Evolutionary conservation across 30 jellyfish, hydroid and myxozoan genomes (phyloP), one percentile per base, ranked within the genome.

Genomic region (Hydra vulgaris): DNA sequence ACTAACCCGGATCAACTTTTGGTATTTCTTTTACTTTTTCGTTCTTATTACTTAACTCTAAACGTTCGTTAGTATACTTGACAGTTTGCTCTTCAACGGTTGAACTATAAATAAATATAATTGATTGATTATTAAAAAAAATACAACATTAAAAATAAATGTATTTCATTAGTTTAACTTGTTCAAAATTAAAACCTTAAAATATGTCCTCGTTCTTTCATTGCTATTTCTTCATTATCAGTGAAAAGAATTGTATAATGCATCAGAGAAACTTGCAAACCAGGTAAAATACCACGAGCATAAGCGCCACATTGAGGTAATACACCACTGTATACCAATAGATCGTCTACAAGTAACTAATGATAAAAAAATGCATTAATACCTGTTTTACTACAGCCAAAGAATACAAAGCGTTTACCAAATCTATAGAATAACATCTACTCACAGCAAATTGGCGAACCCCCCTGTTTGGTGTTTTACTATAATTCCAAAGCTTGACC

Each of bases 401-500:
- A 54, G 83, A 74, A 70, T 66, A 1, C 26, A 66, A 17, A 1
- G 27, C 17, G 25, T 54, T 68, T 15, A 20, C 85, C 24, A n/a
- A 54, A 17, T 23, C 71, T 0, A 68, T 72, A 0, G 16, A 17
- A 15, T 22, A 25, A 1, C 12, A 0, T 22, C 24, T 1, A 82
- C 96, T 71, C 19, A 88, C 94, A 19, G 89, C 88, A 72, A 89
- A 89, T 80, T 89, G 97, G 17, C 95, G 95, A 25, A 83, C 96
- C 12, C 98, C 98, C 81, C 98, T 83, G 21, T 82, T 71, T 16
- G 96, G 96, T 8, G 98, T 86, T 80, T 92, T 92, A 74, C 95
- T 83, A 83, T 92, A 92, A 81, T 92, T 92, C 98, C 98, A 92
- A 21, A 92, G 67, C 67, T 92, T 92, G 0, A 92, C 67, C 98